Evolutionary conservation across 2,888 invertebrate species (phyloP), one percentile per base, ranked within the genome.

Genomic region (Agrotis segetum): DNA sequence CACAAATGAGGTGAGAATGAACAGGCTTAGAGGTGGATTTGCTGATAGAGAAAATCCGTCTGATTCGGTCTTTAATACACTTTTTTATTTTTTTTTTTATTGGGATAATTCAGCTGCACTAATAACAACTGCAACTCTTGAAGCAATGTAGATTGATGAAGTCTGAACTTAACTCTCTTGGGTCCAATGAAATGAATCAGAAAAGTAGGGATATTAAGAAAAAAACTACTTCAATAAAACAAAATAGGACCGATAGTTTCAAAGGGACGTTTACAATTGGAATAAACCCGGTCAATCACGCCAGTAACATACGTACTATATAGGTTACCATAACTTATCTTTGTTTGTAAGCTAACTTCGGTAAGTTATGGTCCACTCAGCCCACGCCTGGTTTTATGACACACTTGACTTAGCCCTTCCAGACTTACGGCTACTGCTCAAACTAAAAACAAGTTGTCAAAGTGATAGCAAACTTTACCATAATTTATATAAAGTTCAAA

Each of bases 1-100:
- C 68, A 69, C 67, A 47, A 73, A 75, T 68, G 34, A 69, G 56
- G 61, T 61, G 60, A 24, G 56, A 40, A 24, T 40, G 19, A 56
- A 47, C 58, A 13, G 13, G 21, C 67, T 59, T 49, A 44, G 24
- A 29, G 9, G 21, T 52, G 19, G 14, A 52, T 52, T 52, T 74
- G 24, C 47, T 52, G 19, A 7, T 24, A 1, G 5, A 2, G 17
- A 50, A 29, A 44, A 73, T 56, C 0, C 46, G 11, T 24, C 17
- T 40, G 2, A 19, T 17, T 9, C 21, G 1, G 9, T 46, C 7
- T 7, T 53, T 71, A 40, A 40, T 9, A 40, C 40, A 11, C 11
- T 40, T 34, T 6, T 40, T 40, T 34, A 9, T n/a, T n/a, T n/a
- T n/a, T n/a, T n/a, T n/a, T n/a, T n/a, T n/a, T n/a, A 34, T 9